A percentile compares a stretch with the other conserved stretches of the same genome.
phyloP scores from a whole-genome alignment of 2,797 vertebrate genomes.

The Clamator glandarius region DNA sequence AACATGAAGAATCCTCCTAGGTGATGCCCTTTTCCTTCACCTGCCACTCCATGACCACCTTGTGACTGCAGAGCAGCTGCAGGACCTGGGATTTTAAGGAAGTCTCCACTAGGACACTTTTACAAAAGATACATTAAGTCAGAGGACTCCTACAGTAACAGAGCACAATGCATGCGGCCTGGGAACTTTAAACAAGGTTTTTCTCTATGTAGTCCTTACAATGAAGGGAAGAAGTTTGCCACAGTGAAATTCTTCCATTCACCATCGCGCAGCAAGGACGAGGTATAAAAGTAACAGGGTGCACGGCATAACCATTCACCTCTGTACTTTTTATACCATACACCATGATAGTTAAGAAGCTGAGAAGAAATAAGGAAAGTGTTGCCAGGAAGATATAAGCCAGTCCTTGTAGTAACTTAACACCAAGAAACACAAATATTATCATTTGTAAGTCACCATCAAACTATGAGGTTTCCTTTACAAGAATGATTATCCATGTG shows the following conservation, averaged over 20 bases:
- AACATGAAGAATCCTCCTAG: neutral
- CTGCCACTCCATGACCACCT: rapidly evolving
- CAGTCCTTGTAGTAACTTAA: neutral
- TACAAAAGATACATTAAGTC: neutral
- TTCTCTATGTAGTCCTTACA: neutral
- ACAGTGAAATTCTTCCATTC: neutral
- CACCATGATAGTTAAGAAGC: neutral
- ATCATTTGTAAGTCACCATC: neutral
- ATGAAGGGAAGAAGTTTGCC: neutral
- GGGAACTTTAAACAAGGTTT: neutral
- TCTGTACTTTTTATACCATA: neutral
- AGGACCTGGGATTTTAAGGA: neutral
- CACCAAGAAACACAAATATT: rapidly evolving
- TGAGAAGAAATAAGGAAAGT: neutral
- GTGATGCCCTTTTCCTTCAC: neutral
- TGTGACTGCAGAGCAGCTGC: neutral
- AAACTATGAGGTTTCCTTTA: neutral
- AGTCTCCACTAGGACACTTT: neutral
- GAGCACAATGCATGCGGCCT: neutral
- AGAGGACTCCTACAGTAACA: rapidly evolving
- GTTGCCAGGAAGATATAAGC: neutral
- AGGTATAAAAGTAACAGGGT: neutral
- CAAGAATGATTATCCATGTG: neutral
- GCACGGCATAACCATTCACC: rapidly evolving
- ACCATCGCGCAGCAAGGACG: neutral